phyloP scores from a whole-genome alignment of 1,140 invertebrate species.

The Magallana gigas region DNA sequence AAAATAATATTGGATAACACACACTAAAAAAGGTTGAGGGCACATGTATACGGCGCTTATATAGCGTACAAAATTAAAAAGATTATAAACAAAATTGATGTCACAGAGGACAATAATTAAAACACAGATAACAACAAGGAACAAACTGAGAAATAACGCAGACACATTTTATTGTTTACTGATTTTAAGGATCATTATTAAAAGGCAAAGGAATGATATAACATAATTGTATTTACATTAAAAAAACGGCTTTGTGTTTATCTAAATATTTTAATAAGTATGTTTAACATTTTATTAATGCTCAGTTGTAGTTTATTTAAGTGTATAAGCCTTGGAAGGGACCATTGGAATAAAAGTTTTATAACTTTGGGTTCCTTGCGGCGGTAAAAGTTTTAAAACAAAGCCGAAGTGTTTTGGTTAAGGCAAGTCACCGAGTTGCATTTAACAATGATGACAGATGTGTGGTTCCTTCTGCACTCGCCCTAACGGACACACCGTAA shows the following conservation, averaged over 20 bases:
- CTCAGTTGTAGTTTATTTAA: not conserved
- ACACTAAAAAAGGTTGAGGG: not conserved
- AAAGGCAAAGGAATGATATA: too few relatives aligned
- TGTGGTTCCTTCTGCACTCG: not conserved
- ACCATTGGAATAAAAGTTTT: not conserved
- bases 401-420: not conserved
- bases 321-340: not conserved
- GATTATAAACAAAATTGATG: too few relatives aligned
- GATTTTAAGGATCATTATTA: too few relatives aligned
- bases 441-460: not conserved
- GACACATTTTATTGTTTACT: too few relatives aligned
- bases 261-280: too few relatives aligned
- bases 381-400: not conserved
- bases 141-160: too few relatives aligned
- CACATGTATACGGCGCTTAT: not conserved
- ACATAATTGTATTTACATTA: too few relatives aligned
- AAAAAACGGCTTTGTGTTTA: too few relatives aligned
- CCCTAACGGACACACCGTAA: not conserved
- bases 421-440: not conserved
- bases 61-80: too few relatives aligned
- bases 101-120: too few relatives aligned
- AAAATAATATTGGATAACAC: too few relatives aligned
- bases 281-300: not conserved
- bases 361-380: not conserved
- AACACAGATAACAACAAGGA: too few relatives aligned